Evolutionary conservation across 2,797 vertebrate genomes (phyloP).

Genomic region (Vultur gryphus): DNA sequence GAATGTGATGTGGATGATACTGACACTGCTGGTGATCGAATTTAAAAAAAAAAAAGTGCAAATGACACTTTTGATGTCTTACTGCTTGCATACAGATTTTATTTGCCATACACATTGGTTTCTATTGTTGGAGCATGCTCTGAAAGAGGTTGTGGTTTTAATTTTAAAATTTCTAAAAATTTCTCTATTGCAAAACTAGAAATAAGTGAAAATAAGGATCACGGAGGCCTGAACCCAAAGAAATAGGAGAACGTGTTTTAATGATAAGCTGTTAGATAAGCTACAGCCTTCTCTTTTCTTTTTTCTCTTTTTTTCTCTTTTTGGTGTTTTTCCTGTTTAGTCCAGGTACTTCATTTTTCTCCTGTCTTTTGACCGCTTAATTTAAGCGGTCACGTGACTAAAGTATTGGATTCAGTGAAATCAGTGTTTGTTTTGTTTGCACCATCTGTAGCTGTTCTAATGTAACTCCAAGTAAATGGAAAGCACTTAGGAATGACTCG

Average conservation of each 20-base stretch:
- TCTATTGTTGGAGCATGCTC: accelerated
- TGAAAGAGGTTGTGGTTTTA: not conserved
- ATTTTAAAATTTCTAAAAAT: not conserved
- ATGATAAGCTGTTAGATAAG: not conserved
- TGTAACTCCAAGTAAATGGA: not conserved
- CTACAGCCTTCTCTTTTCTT: not conserved
- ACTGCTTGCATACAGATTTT: not conserved
- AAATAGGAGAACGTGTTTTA: not conserved
- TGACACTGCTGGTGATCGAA: not conserved
- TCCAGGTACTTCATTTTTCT: not conserved
- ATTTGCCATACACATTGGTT: not conserved
- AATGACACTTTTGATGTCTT: not conserved
- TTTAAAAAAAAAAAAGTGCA: not conserved
- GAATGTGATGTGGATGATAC: not conserved
- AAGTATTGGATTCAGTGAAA: not conserved
- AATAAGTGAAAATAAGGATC: not conserved
- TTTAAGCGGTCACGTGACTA: not conserved
- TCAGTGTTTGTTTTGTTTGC: not conserved
- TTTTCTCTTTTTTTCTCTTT: not conserved
- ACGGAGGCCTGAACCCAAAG: not conserved
- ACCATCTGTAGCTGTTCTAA: not conserved
- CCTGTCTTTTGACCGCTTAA: not conserved
- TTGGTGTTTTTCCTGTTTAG: not conserved
- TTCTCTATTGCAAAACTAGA: not conserved
- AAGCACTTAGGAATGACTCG: not conserved